Base-by-base conservation (phyloP, 2,797 vertebrate genomes). In the Acanthurus leucopareius region DNA sequence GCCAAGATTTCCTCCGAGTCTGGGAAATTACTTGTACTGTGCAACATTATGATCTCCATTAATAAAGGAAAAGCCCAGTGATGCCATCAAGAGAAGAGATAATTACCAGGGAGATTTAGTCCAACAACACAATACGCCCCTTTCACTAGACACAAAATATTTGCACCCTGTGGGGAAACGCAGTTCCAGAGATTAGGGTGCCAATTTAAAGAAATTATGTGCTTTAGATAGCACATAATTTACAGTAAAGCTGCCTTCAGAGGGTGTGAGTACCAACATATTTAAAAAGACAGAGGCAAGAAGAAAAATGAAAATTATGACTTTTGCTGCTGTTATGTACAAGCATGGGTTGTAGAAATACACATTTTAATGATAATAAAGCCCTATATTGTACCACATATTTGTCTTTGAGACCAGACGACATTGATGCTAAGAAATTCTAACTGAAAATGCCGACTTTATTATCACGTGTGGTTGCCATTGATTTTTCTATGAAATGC, bases 21-120 rank as follows among this genome's bases (percentile, higher is more conserved):
- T 42, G 52, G 77, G 69, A 89, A 88, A 91, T 67, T 20, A 85
- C 80, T 89, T 69, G 77, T 70, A 73, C 89, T 20, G 58, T 49
- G 59, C 53, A 76, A 47, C 77, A 73, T 90, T 89, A 90, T 87
- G 75, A 85, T 91, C 69, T 85, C 77, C 82, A 88, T 89, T 91
- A 92, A 91, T 89, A 89, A 90, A 86, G 75, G 57, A 82, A 70
- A 86, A 85, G 72, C 89, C 81, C 83, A 76, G 68, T 45, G 84
- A 93, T 86, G 84, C 80, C 87, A 88, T 88, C 76, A 79, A 85
- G 86, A 87, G 83, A 79, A 52, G 60, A 78, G 77, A 87, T 90
- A 86, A 93, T 92, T 92, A 86, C 84, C 71, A 58, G 17, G 54
- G 90, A 89, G 85, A 90, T 86, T 85, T 87, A 79, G 80, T 77